These are phyloP conservation scores for Nephrotoma guestfalica DNA, from an alignment of 2,888 invertebrate genomes.

Conservation along the genomic window DNA sequence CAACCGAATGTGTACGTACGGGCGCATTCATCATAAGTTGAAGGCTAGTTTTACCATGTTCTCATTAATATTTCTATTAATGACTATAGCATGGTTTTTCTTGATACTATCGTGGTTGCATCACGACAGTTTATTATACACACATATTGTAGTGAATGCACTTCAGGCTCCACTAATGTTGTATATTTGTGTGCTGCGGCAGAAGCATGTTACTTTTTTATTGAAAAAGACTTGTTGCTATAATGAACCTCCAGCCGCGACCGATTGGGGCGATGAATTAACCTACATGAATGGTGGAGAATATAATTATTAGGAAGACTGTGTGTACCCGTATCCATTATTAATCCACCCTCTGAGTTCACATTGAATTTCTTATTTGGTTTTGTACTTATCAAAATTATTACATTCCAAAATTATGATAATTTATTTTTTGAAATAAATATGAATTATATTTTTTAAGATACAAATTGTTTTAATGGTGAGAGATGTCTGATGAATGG, in stretches of 20 bases:
- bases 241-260: slow-evolving; percentile 52
- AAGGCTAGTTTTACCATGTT: slow-evolving; percentile 76
- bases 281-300: slow-evolving; percentile 61
- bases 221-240: slow-evolving; percentile 68
- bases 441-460: background rate
- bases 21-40: slow-evolving; percentile 72
- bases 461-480: background rate
- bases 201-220: slow-evolving; percentile 64
- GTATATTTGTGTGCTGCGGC: slow-evolving; percentile 62
- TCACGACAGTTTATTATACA: slow-evolving; percentile 56
- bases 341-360: slow-evolving; percentile 7
- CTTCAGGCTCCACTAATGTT: slow-evolving; percentile 58
- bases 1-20: slow-evolving; percentile 67
- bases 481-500: too few species aligned
- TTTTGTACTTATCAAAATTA: background rate
- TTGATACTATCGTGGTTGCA: slow-evolving; percentile 60
- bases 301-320: slow-evolving; percentile 16
- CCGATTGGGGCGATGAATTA: slow-evolving; percentile 85
- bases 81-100: slow-evolving; percentile 65
- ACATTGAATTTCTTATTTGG: background rate
- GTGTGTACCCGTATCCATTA: slow-evolving; percentile 6
- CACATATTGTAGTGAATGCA: slow-evolving; percentile 61
- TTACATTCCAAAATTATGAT: background rate
- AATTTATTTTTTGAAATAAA: background rate
- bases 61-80: slow-evolving; percentile 54